phyloP scores from a whole-genome alignment of 2,888 invertebrate species.

The Melieria crassipennis region DNA sequence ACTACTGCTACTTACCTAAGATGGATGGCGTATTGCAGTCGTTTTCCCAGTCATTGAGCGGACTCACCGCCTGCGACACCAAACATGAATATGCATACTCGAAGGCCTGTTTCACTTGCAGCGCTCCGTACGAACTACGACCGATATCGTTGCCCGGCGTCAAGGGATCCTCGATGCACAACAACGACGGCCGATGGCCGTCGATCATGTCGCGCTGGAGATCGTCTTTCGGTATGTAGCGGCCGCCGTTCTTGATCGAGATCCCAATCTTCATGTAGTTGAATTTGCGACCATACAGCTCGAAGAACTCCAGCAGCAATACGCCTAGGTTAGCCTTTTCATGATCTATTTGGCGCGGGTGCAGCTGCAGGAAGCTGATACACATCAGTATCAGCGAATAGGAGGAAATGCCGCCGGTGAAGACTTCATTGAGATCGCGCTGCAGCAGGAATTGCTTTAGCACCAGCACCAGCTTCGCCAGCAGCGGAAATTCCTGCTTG shows the following conservation, averaged over 20 bases:
- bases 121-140: constrained; percentile 86
- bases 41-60: constrained; percentile 68
- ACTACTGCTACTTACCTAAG: constrained; percentile 66
- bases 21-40: constrained; percentile 72
- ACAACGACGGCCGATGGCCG: constrained; percentile 90
- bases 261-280: constrained; percentile 90
- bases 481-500: constrained; percentile 86
- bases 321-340: constrained; percentile 87
- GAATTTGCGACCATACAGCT: constrained; percentile 95
- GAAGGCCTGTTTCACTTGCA: constrained; percentile 88
- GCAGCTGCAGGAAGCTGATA: constrained; percentile 95
- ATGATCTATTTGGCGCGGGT: constrained; percentile 83
- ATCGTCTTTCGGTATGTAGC: constrained; percentile 94
- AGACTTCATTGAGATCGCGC: constrained; percentile 98
- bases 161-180: constrained; percentile 98
- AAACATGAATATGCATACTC: constrained; percentile 89
- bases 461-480: constrained; percentile 95
- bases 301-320: constrained; percentile 95
- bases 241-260: constrained; percentile 90
- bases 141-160: constrained; percentile 98
- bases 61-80: constrained; percentile 79
- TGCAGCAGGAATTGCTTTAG: constrained; percentile 98
- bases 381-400: constrained; percentile 99
- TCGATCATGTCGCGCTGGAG: constrained; percentile 93
- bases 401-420: constrained; percentile 97